phyloP scores from a whole-genome alignment of 2,888 invertebrate genomes.

The Athalia circularis region DNA sequence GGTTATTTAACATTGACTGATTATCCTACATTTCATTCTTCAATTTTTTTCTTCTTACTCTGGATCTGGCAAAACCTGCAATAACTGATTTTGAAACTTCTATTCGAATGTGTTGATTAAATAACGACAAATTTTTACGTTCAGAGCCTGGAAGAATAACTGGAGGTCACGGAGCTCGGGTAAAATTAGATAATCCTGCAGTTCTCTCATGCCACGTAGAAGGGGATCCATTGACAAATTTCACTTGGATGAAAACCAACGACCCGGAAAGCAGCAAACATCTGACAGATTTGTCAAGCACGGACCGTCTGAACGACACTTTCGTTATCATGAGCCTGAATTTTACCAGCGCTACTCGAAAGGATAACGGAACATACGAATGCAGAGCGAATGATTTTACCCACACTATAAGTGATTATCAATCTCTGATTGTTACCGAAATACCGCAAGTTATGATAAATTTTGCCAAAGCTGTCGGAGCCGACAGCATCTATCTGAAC shows the following conservation, averaged over 20 bases:
- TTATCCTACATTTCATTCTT: neutral
- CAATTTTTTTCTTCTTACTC: neutral
- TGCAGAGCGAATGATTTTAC: slow-evolving; percentile 70
- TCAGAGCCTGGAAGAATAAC: slow-evolving; percentile 75
- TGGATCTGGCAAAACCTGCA: too few relatives aligned
- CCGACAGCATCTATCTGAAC: slow-evolving; percentile 85
- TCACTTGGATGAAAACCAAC: slow-evolving; percentile 79
- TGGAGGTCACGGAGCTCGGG: slow-evolving; percentile 74
- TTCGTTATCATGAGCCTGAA: slow-evolving; percentile 78
- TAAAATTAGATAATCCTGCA: slow-evolving; percentile 76
- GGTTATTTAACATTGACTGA: neutral
- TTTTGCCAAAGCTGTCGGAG: slow-evolving; percentile 84
- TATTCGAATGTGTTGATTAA: slow-evolving; percentile 52
- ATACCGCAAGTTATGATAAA: slow-evolving; percentile 84
- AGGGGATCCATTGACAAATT: slow-evolving; percentile 78
- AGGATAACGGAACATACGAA: slow-evolving; percentile 84
- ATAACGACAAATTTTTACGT: slow-evolving; percentile 64
- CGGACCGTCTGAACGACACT: slow-evolving; percentile 76
- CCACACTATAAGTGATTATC: slow-evolving; percentile 73
- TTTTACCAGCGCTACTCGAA: slow-evolving; percentile 78
- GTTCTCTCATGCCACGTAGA: slow-evolving; percentile 77
- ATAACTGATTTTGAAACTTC: too few relatives aligned
- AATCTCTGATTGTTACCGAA: slow-evolving; percentile 80
- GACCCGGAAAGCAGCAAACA: slow-evolving; percentile 71
- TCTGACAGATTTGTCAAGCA: slow-evolving; percentile 69